Conservation (phyloP, 2,797 vertebrate genomes). For the Synaphobranchus kaupii region DNA sequence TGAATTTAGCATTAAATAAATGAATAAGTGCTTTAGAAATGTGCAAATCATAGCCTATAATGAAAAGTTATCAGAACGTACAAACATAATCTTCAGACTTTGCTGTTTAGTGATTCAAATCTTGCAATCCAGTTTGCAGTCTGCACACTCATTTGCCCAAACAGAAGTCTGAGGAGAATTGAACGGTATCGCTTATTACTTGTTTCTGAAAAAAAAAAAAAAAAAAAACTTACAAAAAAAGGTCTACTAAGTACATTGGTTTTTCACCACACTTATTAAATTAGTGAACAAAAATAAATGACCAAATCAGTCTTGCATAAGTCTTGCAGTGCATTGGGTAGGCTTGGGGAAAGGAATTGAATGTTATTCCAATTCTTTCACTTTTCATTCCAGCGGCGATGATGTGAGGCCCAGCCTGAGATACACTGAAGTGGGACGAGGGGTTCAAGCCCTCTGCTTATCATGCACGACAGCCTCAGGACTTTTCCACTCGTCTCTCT, state of each 20-base stretch:
- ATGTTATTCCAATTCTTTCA: background rate
- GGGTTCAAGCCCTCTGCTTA: background rate
- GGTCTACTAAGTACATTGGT: background rate
- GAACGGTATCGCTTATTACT: background rate
- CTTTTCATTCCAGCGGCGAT: constrained; percentile 4
- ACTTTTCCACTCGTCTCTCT: background rate
- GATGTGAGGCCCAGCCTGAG: background rate
- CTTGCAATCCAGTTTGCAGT: no score
- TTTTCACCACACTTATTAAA: background rate
- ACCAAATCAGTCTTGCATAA: background rate
- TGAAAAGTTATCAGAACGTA: background rate
- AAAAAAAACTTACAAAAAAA: background rate
- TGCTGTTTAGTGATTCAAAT: no score
- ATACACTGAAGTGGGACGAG: background rate
- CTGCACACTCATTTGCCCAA: background rate
- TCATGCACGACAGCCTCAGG: background rate
- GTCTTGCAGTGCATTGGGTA: background rate
- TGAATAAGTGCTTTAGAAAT: background rate
- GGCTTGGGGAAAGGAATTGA: background rate
- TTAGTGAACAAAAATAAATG: background rate
- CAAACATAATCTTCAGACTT: background rate
- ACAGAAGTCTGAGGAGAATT: background rate
- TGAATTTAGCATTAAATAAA: background rate
- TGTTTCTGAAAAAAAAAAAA: background rate
- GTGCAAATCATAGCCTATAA: background rate